Base-by-base conservation (phyloP, 2,113 vertebrate species). In the Aviceda subcristata region DNA sequence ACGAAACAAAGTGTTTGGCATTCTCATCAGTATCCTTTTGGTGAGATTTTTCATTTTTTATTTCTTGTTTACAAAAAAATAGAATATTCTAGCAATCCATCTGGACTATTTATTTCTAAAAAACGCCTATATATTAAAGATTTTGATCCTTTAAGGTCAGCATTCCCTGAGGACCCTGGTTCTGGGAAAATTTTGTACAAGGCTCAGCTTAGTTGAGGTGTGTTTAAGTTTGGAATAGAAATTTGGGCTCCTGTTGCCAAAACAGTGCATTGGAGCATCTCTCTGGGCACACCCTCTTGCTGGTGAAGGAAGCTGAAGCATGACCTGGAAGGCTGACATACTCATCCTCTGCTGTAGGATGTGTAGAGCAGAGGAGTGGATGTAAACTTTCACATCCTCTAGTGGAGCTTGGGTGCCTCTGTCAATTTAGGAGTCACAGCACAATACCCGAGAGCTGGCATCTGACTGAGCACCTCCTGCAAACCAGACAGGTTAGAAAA, bases 381-480 rank as follows among this genome's bases (percentile, higher is more conserved):
- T 1, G 2, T 36, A 29, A 63, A 62, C 34, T 36, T 62, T 16
- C 24, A 39, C 30, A 53, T 77, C 18, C 27, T 43, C 38, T 39
- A 13, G 45, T 15, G 39, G n/a, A 63, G 22, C 24, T 29, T 3
- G 7, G 10, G 27, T 62, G 51, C 5, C 23, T 53, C 43, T 34
- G 41, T 36, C 55, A n/a, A 6, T 12, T 48, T 18, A 13, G 12
- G 53, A 62, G 32, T 32, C 55, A 48, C 15, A 68, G 46, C 3
- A 3, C 23, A 48, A 8, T 0, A 18, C 21, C 18, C 1, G 5
- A 21, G n/a, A 81, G 12, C 24, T 55, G 22, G 27, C 43, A 43
- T 24, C 38, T 67, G 67, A 26, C n/a, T 43, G 38, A 84, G 36
- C 4, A 29, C 3, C 14, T 86, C 27, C 38, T 50, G 29, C 43